Conservation (phyloP, 2,113 vertebrate species). For the Anarrhichthys ocellatus region DNA sequence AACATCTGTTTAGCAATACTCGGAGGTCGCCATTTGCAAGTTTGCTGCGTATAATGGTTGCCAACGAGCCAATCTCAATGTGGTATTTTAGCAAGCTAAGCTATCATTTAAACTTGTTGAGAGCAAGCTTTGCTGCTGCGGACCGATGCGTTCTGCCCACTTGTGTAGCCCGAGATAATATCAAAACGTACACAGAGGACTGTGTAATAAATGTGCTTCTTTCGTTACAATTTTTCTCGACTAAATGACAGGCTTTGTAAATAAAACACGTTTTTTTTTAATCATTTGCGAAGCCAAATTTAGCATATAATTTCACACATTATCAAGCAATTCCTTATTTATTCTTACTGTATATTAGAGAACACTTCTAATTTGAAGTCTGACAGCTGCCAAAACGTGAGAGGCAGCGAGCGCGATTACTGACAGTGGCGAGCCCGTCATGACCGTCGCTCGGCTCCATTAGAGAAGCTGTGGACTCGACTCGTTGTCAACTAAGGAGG, state of each 20-base stretch:
- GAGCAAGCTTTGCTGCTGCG: neutral
- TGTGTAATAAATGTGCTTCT: neutral
- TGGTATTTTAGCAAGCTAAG: slow-evolving; percentile 41
- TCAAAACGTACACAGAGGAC: neutral
- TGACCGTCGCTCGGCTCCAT: too few relatives aligned
- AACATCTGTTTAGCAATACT: neutral
- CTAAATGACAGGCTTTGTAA: neutral
- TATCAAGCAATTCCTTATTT: neutral
- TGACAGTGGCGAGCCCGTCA: neutral
- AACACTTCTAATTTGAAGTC: neutral
- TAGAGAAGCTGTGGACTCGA: neutral
- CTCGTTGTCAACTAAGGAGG: too few relatives aligned
- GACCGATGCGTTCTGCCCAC: neutral
- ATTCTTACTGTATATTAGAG: neutral
- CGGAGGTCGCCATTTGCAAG: neutral
- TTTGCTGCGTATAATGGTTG: neutral
- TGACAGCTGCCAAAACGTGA: neutral
- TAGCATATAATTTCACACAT: neutral
- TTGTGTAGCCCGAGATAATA: neutral
- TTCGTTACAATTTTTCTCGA: neutral
- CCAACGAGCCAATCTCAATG: neutral
- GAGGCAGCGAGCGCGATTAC: neutral
- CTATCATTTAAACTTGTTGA: slow-evolving; percentile 24
- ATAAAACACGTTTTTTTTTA: neutral
- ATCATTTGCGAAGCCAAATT: neutral